Conservation (phyloP, 2,113 vertebrate species). For the Heteronetta atricapilla region DNA sequence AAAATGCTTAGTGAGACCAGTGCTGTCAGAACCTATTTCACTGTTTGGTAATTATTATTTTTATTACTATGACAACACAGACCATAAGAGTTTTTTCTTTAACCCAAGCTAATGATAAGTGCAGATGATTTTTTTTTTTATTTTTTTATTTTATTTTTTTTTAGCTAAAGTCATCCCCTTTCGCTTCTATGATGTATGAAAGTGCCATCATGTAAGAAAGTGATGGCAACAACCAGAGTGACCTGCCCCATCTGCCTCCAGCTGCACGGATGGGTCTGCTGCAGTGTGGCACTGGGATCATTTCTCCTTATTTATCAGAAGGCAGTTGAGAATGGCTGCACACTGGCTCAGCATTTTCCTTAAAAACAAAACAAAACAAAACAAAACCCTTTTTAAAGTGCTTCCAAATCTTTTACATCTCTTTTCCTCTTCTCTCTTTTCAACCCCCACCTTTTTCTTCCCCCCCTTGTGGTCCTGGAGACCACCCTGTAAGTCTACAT, state of each 20-base stretch:
- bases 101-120: conserved; percentile 21
- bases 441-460: neutral
- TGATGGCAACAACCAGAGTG: neutral
- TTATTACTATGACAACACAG: conserved; percentile 69
- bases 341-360: conserved; percentile 41
- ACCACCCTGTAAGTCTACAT: conserved; percentile 70
- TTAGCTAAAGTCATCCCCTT: neutral
- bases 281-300: neutral
- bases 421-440: conserved; percentile 50
- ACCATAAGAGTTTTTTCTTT: neutral
- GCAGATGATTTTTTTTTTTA: neutral
- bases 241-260: neutral
- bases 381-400: conserved; percentile 44
- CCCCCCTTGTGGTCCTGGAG: conserved; percentile 36
- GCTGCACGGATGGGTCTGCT: neutral
- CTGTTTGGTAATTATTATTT: conserved; percentile 50
- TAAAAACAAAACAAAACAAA: too few species aligned
- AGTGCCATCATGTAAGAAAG: neutral
- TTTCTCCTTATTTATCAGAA: neutral
- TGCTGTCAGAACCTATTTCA: conserved; percentile 40
- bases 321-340: conserved; percentile 37
- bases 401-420: conserved; percentile 64
- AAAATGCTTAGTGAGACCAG: neutral
- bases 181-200: neutral
- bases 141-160: neutral